Conservation (phyloP, 2,888 invertebrate genomes). For the Alsophila aescularia region DNA sequence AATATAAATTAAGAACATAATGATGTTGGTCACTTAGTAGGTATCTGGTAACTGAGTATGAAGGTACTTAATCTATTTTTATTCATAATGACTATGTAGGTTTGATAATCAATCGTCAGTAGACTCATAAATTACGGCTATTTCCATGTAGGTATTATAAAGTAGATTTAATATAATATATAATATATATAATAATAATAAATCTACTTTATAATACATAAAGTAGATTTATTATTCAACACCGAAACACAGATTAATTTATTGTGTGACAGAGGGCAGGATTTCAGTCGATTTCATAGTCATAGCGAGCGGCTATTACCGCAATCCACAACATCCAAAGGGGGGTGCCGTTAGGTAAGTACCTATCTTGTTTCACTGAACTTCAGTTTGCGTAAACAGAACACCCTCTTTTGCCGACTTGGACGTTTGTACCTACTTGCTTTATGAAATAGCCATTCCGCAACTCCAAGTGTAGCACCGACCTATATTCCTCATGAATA, state of each 20-base stretch:
- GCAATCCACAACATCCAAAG: conserved; percentile 25
- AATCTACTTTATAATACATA: too few species aligned
- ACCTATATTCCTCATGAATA: conserved; percentile 47
- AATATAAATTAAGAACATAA: too few species aligned
- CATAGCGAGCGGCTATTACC: conserved; percentile 12
- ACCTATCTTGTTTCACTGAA: conserved; percentile 39
- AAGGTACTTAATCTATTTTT: too few species aligned
- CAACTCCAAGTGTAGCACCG: conserved; percentile 48
- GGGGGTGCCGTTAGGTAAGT: conserved; percentile 32
- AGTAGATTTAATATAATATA: too few species aligned
- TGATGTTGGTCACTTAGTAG: too few species aligned
- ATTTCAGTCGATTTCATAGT: conserved; percentile 1
- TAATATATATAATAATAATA: too few species aligned
- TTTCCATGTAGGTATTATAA: too few species aligned
- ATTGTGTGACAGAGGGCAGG: neutral
- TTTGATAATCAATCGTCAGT: too few species aligned
- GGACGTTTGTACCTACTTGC: conserved; percentile 38
- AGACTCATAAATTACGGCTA: too few species aligned
- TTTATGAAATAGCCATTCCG: conserved; percentile 62
- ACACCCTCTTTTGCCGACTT: conserved; percentile 48
- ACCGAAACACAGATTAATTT: neutral
- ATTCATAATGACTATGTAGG: too few species aligned
- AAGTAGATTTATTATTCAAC: neutral
- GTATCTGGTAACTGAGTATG: too few species aligned
- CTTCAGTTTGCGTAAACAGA: conserved; percentile 47